phyloP scores from a whole-genome alignment of 2,113 vertebrate species.

The Ivindomyrus marchei region DNA sequence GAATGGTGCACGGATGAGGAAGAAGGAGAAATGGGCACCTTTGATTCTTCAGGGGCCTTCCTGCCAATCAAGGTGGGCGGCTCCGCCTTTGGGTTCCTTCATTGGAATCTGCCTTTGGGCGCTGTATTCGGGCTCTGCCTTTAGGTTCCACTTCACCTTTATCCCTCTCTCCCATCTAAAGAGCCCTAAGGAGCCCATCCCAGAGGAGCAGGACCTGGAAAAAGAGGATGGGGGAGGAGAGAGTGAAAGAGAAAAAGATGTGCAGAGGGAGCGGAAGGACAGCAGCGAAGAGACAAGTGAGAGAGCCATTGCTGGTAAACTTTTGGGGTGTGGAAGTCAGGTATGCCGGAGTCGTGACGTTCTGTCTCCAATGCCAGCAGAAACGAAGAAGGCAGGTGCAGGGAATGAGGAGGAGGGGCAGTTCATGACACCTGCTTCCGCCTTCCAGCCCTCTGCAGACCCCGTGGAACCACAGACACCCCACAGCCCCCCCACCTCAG shows the following conservation, averaged over 20 bases:
- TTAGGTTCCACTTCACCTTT: neutral
- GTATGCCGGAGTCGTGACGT: neutral
- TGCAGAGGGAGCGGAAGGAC: slow-evolving; percentile 16
- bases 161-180: slow-evolving; percentile 46
- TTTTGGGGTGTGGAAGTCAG: neutral
- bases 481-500: slow-evolving; percentile 21
- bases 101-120: neutral
- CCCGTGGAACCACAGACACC: slow-evolving; percentile 15
- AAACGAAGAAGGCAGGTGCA: slow-evolving; percentile 12
- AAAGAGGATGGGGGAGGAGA: slow-evolving; percentile 57
- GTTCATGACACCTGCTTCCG: slow-evolving; percentile 1
- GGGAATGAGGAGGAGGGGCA: neutral
- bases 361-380: neutral
- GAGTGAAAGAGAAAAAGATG: neutral
- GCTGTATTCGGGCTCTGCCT: neutral
- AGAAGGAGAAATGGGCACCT: slow-evolving; percentile 73
- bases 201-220: slow-evolving; percentile 64
- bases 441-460: slow-evolving; percentile 7
- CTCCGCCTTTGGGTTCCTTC: too few species aligned
- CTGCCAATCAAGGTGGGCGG: slow-evolving; percentile 63
- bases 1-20: slow-evolving; percentile 73
- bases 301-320: neutral
- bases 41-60: slow-evolving; percentile 70
- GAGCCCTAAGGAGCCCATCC: slow-evolving; percentile 59
- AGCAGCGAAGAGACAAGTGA: slow-evolving; percentile 31